A percentile compares a stretch with the other conserved stretches of the same genome.
Evolutionary conservation across 1,140 invertebrate genomes (phyloP).

Genomic region (Drosophila sulfurigaster): DNA sequence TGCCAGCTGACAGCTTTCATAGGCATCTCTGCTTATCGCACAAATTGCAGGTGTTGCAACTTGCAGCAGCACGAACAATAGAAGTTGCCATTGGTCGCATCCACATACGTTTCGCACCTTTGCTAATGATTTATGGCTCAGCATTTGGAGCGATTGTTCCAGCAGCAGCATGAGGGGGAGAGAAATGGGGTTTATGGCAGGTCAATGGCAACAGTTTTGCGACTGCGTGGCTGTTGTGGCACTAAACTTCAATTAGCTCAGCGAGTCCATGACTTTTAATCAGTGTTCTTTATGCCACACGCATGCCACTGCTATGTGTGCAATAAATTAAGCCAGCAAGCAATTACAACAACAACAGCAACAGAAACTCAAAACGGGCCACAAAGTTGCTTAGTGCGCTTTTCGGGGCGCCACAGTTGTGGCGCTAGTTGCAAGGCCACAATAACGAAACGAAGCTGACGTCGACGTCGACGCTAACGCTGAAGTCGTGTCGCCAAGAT

Average conservation of each 20-base stretch:
- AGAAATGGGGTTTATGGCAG: slow-evolving; percentile 1
- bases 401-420: slow-evolving; percentile 12
- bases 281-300: slow-evolving; percentile 71
- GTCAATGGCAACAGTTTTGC: slow-evolving; percentile 36
- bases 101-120: slow-evolving; percentile 38
- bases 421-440: slow-evolving; percentile 1
- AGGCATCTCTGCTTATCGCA: slow-evolving; percentile 14
- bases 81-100: slow-evolving; percentile 10
- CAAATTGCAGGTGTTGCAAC: slow-evolving; percentile 20
- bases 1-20: background rate
- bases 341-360: slow-evolving; percentile 60
- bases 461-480: slow-evolving; percentile 11
- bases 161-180: background rate
- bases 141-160: background rate
- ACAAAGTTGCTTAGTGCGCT: slow-evolving; percentile 51
- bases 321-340: slow-evolving; percentile 79
- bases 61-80: slow-evolving; percentile 12
- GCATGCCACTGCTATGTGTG: slow-evolving; percentile 27
- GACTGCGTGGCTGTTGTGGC: slow-evolving; percentile 41
- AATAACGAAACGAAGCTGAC: slow-evolving; percentile 8
- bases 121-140: slow-evolving; percentile 67
- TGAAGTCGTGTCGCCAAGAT: slow-evolving; percentile 51
- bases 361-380: slow-evolving; percentile 1
- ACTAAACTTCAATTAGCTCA: slow-evolving; percentile 79
- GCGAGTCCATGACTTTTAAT: slow-evolving; percentile 81